Conservation (phyloP, 2,113 vertebrate genomes). For the Alligator mississippiensis region DNA sequence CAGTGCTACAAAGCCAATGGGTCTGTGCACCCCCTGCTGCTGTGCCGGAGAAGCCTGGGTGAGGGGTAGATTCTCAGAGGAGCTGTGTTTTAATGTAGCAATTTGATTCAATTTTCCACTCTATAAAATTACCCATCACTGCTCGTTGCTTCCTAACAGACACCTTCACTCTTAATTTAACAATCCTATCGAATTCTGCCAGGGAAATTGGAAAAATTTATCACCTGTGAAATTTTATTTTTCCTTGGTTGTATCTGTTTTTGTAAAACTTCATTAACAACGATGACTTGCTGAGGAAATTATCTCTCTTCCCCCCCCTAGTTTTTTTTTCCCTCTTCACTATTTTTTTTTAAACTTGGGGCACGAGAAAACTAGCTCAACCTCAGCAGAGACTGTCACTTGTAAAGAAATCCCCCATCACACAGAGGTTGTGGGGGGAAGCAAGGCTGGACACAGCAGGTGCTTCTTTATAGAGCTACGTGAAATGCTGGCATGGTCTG, state of each 20-base stretch:
- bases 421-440: neutral
- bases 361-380: conserved; percentile 59
- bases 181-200: conserved; percentile 93
- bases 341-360: conserved; percentile 59
- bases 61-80: conserved; percentile 80
- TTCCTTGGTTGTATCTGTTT: conserved; percentile 90
- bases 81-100: conserved; percentile 92
- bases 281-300: conserved; percentile 91
- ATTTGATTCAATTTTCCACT: conserved; percentile 98
- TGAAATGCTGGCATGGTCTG: neutral
- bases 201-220: conserved; percentile 95
- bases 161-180: conserved; percentile 95
- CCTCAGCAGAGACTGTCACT: conserved; percentile 74
- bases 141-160: conserved; percentile 87
- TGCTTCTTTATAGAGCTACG: no score
- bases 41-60: conserved; percentile 66
- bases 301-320: conserved; percentile 68
- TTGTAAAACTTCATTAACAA: conserved; percentile 92
- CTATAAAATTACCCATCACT: conserved; percentile 97
- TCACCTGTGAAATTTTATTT: conserved; percentile 97
- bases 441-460: neutral
- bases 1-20: neutral
- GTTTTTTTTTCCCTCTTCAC: neutral
- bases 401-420: conserved; percentile 67
- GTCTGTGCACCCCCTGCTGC: conserved; percentile 57